Evolutionary conservation across 1,140 invertebrate genomes (phyloP).

Genomic region (Macrotrachela quadricornifera): DNA sequence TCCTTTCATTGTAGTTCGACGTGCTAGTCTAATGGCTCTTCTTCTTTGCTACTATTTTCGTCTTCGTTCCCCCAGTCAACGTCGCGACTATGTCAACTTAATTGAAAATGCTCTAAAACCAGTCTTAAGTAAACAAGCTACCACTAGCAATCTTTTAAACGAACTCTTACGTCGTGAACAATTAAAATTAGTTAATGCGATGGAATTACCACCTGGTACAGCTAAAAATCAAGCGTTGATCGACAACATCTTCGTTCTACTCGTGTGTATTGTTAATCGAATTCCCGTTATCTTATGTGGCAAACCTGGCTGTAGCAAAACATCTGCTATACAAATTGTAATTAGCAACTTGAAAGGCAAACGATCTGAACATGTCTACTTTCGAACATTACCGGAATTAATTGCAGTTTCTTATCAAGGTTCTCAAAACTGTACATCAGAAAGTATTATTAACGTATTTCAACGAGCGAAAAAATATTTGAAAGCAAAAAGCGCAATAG

Average conservation of each 20-base stretch:
- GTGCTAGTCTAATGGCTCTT: no score
- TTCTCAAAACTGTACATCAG: constrained; percentile 13
- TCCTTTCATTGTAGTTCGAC: no score
- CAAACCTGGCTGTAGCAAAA: constrained; percentile 15
- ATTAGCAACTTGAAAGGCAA: constrained; percentile 13
- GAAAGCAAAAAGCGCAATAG: no score
- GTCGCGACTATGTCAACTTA: no score
- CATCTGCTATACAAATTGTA: constrained; percentile 12
- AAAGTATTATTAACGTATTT: constrained; percentile 14
- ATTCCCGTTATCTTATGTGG: constrained; percentile 14
- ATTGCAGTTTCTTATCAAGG: constrained; percentile 13
- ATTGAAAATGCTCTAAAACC: no score
- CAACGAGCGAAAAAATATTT: constrained; percentile 12
- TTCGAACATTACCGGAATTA: constrained; percentile 11
- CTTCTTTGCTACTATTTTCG: no score
- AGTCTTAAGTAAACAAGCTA: no score
- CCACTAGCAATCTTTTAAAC: no score
- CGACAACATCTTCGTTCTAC: constrained; percentile 14
- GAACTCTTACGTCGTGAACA: no score
- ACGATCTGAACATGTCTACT: constrained; percentile 11
- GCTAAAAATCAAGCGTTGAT: constrained; percentile 12
- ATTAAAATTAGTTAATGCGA: no score
- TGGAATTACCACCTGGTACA: constrained; percentile 11
- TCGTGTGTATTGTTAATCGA: constrained; percentile 12
- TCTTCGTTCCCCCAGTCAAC: no score